Evolutionary conservation across 2,797 vertebrate species (phyloP).

Genomic region (Neosalanx taihuensis): DNA sequence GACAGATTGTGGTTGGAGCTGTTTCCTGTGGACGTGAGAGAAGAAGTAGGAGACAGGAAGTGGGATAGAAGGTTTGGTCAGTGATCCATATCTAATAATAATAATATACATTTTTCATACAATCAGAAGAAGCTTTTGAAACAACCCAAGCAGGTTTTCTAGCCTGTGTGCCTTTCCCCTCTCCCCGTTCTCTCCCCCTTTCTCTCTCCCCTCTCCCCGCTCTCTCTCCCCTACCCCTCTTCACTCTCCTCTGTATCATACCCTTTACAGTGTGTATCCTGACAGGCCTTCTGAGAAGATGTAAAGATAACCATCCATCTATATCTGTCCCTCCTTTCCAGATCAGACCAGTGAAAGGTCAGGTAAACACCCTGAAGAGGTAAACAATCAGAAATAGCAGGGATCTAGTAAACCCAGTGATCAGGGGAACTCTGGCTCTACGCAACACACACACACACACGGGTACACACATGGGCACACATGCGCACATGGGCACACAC

Average conservation of each 20-base stretch:
- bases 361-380: conserved; percentile 38
- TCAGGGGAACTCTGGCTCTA: conserved; percentile 7
- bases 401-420: conserved; percentile 2
- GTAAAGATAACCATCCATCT: neutral
- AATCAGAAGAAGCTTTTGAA: neutral
- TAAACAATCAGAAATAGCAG: conserved; percentile 57
- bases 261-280: no score
- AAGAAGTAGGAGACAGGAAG: neutral
- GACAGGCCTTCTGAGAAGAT: no score
- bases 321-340: neutral
- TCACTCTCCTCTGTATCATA: no score
- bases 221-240: no score
- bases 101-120: neutral
- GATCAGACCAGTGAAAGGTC: conserved; percentile 46
- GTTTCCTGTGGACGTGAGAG: conserved; percentile 54
- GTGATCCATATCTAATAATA: no score
- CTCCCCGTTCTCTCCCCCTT: no score
- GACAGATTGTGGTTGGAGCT: conserved; percentile 57
- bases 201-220: no score
- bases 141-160: no score
- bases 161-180: no score
- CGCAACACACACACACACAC: neutral
- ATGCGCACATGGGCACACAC: neutral
- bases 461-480: conserved; percentile 6
- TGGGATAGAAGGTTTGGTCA: neutral